Base-by-base conservation (phyloP, 2,113 vertebrate genomes). In the Indicator indicator region DNA sequence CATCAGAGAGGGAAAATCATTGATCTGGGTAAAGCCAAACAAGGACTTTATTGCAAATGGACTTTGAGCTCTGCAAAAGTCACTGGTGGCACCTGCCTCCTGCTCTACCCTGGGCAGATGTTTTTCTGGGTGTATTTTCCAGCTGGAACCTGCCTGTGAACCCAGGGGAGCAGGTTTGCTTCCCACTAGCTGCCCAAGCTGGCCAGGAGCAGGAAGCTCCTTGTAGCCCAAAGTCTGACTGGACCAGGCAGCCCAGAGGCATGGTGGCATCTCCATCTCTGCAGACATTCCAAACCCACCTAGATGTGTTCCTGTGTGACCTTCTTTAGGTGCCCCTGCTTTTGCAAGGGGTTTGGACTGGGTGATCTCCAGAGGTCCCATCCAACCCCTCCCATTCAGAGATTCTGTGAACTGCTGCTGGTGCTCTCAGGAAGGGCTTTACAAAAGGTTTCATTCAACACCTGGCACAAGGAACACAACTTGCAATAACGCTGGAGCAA, bases 391-490 rank as follows among this genome's bases (percentile, higher is more conserved):
- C 23, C 50, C 23, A 12, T 52, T 52, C 50, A 24, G 50, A 24
- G 50, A 24, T 52, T 26, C 50, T 52, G 50, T 52, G 50, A 52
- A 1, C 6, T 46, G 63, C 48, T 67, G 2, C 0, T 2, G 16
- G 3, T 9, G 9, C 30, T 6, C 54, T 14, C 0, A 16, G 3
- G 44, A 17, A 5, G 0, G 32, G 5, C 42, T n/a, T 32, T 23
- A 3, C 7, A 0, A 0, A 2, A 8, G 4, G 63, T 8, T 64
- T 11, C 24, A 6, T 3, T 58, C 1, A 0, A 10, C 13, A 5
- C 33, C 32, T 8, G 3, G 32, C 32, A 1, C 5, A 8, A 26
- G 65, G 36, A 40, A 6, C 36, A 3, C 18, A 2, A 0, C 4
- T 6, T 9, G 58, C 5, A 26, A 14, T 5, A 8, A 26, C 0